phyloP scores from a whole-genome alignment of 2,113 vertebrate genomes.

The Propithecus coquereli region DNA sequence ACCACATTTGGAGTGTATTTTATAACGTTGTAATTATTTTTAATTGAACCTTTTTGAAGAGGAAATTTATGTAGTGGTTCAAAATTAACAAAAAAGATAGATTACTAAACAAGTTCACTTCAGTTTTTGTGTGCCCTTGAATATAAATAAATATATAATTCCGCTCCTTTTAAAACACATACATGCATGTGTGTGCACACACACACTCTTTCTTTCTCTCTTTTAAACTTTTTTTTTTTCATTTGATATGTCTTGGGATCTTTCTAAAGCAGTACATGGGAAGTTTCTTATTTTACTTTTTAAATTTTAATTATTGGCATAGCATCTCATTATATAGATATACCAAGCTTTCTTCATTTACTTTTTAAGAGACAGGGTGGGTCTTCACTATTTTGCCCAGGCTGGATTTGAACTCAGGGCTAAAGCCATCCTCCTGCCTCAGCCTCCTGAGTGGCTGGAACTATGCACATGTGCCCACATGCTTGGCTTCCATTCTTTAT shows the following conservation, averaged over 20 bases:
- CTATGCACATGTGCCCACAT: no score
- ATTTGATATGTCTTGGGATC: neutral
- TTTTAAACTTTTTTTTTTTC: neutral
- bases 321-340: neutral
- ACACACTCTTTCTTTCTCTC: neutral
- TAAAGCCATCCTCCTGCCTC: neutral
- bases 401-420: neutral
- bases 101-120: constrained; percentile 12
- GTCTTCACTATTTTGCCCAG: neutral
- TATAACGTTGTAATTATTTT: neutral
- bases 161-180: neutral
- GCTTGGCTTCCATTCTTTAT: neutral
- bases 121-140: neutral
- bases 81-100: constrained; percentile 1
- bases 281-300: neutral
- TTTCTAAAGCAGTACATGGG: neutral
- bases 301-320: neutral
- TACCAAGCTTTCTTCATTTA: neutral
- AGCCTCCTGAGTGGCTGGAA: neutral
- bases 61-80: neutral
- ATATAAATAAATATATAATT: neutral
- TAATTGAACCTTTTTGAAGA: neutral
- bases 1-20: neutral
- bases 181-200: neutral
- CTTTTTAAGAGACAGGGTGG: neutral